Percentiles rank a stretch among this genome's conserved stretches.
Conservation (phyloP, 2,113 vertebrate species). For the Cheirogaleus medius region DNA sequence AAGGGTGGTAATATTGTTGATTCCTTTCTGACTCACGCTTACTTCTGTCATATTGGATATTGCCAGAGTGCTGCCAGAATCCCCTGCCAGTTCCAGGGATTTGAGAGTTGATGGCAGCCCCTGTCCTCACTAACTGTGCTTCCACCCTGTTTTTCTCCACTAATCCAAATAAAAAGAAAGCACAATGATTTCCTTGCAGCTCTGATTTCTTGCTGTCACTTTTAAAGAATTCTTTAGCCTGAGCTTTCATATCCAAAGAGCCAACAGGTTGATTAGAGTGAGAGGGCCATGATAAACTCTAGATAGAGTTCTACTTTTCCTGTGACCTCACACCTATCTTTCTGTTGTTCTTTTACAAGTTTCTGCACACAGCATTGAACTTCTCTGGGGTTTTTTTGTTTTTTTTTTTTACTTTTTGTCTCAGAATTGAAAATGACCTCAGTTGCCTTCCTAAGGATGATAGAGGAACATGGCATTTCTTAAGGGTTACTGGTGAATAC, state of each 20-base stretch:
- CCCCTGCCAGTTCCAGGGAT: background rate
- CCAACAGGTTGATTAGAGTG: background rate
- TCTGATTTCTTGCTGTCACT: background rate
- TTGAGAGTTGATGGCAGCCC: background rate
- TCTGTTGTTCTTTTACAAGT: background rate
- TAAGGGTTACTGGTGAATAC: background rate
- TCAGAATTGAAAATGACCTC: background rate
- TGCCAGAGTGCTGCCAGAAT: background rate
- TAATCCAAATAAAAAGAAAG: background rate
- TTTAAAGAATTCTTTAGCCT: background rate
- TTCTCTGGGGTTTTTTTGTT: background rate
- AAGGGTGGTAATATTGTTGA: rapidly evolving
- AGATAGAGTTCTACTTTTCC: background rate
- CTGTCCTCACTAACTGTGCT: background rate
- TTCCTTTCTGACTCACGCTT: background rate
- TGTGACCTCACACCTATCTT: background rate
- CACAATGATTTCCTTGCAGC: background rate
- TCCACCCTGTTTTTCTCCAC: background rate
- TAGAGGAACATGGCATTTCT: background rate
- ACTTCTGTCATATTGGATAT: background rate
- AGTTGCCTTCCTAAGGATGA: background rate
- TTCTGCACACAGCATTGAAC: no score
- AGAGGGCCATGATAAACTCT: background rate
- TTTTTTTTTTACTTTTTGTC: background rate
- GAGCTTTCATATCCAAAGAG: background rate